phyloP scores from a whole-genome alignment of 2,888 invertebrate species.

The Luperina nickerlii region DNA sequence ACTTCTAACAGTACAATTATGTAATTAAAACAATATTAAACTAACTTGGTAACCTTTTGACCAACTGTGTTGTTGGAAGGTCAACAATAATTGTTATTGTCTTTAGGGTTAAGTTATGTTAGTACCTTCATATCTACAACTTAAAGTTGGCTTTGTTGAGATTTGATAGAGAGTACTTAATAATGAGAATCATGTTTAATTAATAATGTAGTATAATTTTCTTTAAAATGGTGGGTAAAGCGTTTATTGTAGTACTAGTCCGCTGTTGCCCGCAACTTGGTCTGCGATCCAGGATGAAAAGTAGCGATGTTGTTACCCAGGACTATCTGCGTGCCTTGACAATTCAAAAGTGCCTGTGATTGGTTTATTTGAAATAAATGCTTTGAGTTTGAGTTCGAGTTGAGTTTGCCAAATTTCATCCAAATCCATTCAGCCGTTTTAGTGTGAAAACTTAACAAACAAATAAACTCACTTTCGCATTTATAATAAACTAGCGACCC shows the following conservation, averaged over 20 bases:
- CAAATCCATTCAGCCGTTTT: too few relatives aligned
- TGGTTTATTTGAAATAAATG: too few relatives aligned
- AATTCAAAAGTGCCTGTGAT: too few relatives aligned
- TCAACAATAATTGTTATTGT: constrained; percentile 21
- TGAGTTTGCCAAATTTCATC: too few relatives aligned
- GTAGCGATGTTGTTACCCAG: too few relatives aligned
- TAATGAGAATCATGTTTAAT: not conserved
- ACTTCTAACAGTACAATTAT: constrained; percentile 23
- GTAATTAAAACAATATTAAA: constrained; percentile 48
- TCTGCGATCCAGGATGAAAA: not conserved
- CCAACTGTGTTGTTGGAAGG: constrained; percentile 27
- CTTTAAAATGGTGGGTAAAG: not conserved
- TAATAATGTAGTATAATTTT: not conserved
- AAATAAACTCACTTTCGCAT: too few relatives aligned
- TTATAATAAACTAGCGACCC: too few relatives aligned
- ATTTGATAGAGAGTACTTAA: not conserved
- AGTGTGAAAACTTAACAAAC: too few relatives aligned
- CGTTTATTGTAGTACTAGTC: not conserved
- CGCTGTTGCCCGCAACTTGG: too few relatives aligned
- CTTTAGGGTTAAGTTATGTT: constrained; percentile 4
- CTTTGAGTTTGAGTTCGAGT: too few relatives aligned
- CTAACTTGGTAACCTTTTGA: constrained; percentile 41
- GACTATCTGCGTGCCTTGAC: too few relatives aligned
- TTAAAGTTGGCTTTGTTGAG: constrained; percentile 5
- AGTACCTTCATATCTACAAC: constrained; percentile 12